Percentiles rank a stretch among this genome's conserved stretches.
Conservation (phyloP, 2,888 invertebrate species). For the Norana najaformis region DNA sequence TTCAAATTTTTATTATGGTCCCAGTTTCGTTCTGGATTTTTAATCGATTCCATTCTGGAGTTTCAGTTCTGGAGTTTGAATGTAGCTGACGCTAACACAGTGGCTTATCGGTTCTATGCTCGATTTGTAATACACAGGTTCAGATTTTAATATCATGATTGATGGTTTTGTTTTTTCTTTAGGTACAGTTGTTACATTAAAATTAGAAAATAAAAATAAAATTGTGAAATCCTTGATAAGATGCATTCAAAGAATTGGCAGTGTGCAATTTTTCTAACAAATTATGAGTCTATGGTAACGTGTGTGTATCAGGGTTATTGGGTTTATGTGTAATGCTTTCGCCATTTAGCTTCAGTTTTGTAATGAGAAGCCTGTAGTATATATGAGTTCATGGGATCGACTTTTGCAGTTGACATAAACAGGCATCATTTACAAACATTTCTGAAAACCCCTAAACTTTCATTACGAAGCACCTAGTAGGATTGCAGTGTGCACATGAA, state of each 20-base stretch:
- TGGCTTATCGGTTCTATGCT: too few relatives aligned
- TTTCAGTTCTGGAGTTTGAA: too few relatives aligned
- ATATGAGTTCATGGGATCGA: background rate
- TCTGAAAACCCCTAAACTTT: background rate
- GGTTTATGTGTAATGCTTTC: background rate
- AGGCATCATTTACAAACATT: background rate
- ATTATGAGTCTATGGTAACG: background rate
- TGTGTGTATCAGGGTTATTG: background rate
- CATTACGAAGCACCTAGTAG: background rate
- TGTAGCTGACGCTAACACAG: background rate
- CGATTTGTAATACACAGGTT: background rate
- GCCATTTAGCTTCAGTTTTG: conserved; percentile 2
- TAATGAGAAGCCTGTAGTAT: background rate
- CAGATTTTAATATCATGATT: background rate
- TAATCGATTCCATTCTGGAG: background rate
- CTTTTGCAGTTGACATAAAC: background rate
- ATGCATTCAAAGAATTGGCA: background rate
- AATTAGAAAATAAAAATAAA: too few relatives aligned
- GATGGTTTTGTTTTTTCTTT: background rate
- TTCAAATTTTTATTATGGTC: background rate
- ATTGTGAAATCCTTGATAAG: background rate
- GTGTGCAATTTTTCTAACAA: background rate
- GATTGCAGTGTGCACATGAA: background rate
- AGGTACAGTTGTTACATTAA: too few relatives aligned
- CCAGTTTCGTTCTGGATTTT: background rate